These are phyloP conservation scores for Macrosteles quadrilineatus DNA, from an alignment of 1,140 invertebrate genomes.

Conservation along the genomic window DNA sequence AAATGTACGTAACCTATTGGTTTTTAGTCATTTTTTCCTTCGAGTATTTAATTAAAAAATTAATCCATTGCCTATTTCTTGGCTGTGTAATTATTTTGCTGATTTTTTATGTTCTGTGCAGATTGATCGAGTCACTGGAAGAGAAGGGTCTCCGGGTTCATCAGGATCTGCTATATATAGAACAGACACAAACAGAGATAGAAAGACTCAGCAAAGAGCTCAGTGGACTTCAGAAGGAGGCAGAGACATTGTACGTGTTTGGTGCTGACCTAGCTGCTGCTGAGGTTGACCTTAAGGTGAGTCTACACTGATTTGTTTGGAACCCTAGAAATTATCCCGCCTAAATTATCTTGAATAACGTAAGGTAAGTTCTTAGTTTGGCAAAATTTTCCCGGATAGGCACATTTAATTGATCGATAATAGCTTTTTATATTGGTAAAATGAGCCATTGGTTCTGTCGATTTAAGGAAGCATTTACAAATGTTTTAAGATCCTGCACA, in stretches of 20 bases:
- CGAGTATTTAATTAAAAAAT: no score
- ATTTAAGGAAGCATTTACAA: no score
- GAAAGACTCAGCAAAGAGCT: slow-evolving; percentile 63
- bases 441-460: no score
- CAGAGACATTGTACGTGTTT: slow-evolving; percentile 70
- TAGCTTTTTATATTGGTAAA: no score
- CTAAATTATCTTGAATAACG: background rate
- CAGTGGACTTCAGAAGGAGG: slow-evolving; percentile 61
- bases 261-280: slow-evolving; percentile 49
- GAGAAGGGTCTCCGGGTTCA: slow-evolving; percentile 60
- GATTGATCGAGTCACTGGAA: slow-evolving; percentile 56
- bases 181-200: slow-evolving; percentile 53
- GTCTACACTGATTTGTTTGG: background rate
- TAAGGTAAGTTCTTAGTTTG: background rate
- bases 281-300: slow-evolving; percentile 42
- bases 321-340: background rate
- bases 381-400: background rate
- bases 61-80: no score
- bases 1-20: no score
- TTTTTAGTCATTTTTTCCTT: no score
- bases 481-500: no score
- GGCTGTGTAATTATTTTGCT: no score
- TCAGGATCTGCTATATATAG: slow-evolving; percentile 58
- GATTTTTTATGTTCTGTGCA: slow-evolving; percentile 37
- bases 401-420: no score